Conservation (phyloP, 2,113 vertebrate genomes). For the Leptodactylus fuscus region DNA sequence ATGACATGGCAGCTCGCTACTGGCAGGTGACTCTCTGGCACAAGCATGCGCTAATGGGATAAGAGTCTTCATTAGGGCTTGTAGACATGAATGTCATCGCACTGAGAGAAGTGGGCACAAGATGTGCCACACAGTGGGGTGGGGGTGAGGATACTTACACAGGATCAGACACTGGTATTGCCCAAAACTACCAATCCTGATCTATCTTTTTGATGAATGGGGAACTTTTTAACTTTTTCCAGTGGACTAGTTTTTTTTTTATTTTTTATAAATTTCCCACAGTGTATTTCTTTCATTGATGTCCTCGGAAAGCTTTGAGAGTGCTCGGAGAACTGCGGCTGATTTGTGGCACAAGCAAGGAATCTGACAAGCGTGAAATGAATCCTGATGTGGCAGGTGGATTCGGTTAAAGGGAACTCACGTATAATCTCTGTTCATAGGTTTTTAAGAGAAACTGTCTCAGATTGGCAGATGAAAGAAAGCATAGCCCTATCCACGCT, state of each 20-base stretch:
- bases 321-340: constrained; percentile 73
- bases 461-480: constrained; percentile 23
- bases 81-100: constrained; percentile 10
- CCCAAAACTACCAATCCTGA: not conserved
- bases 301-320: constrained; percentile 60
- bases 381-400: constrained; percentile 70
- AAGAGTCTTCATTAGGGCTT: constrained; percentile 16
- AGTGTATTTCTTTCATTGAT: constrained; percentile 25
- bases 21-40: constrained; percentile 66
- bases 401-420: not conserved
- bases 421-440: constrained; percentile 44
- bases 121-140: not conserved
- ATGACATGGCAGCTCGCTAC: constrained; percentile 78
- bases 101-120: not conserved
- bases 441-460: constrained; percentile 13
- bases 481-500: not conserved
- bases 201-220: not conserved
- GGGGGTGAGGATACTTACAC: not conserved
- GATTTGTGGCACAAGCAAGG: constrained; percentile 66
- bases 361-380: constrained; percentile 71
- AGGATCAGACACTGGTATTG: not conserved
- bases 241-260: not conserved
- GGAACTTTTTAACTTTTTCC: not conserved
- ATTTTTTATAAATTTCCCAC: not conserved
- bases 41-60: constrained; percentile 61